Conservation (phyloP, 2,113 vertebrate species). For the Varanus salvator region DNA sequence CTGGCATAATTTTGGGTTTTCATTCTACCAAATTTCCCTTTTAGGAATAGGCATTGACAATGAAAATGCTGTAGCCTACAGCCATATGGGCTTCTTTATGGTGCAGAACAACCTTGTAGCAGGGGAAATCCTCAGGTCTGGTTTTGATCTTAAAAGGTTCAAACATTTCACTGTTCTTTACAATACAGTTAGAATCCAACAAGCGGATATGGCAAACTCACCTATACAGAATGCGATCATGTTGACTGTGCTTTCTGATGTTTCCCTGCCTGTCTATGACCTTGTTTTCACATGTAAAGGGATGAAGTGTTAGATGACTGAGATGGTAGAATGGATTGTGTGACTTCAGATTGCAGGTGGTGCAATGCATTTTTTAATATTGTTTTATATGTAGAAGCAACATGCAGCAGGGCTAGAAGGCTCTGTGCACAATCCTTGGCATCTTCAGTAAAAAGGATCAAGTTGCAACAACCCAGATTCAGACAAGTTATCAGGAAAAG, state of each 20-base stretch:
- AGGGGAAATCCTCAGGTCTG: background rate
- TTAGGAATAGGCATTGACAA: too few species aligned
- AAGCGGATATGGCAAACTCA: background rate
- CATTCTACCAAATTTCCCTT: background rate
- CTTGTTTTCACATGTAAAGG: background rate
- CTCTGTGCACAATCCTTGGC: background rate
- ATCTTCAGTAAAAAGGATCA: background rate
- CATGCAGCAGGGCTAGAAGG: background rate
- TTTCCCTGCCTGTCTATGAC: background rate
- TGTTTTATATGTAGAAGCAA: background rate
- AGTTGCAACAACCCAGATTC: too few species aligned
- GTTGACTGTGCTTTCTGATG: background rate
- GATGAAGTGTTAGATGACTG: background rate
- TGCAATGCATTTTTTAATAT: background rate
- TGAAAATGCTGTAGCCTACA: background rate
- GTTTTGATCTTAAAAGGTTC: background rate
- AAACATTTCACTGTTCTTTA: background rate
- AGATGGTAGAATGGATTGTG: background rate
- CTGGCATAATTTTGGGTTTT: background rate
- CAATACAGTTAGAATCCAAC: background rate
- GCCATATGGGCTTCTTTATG: background rate
- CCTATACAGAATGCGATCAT: background rate
- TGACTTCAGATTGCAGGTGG: background rate
- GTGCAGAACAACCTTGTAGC: background rate
- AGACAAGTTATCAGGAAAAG: too few species aligned